A percentile compares a stretch with the other conserved stretches of the same genome.
phyloP scores from a whole-genome alignment of 2,113 vertebrate genomes.

The Nyctereutes procyonoides region DNA sequence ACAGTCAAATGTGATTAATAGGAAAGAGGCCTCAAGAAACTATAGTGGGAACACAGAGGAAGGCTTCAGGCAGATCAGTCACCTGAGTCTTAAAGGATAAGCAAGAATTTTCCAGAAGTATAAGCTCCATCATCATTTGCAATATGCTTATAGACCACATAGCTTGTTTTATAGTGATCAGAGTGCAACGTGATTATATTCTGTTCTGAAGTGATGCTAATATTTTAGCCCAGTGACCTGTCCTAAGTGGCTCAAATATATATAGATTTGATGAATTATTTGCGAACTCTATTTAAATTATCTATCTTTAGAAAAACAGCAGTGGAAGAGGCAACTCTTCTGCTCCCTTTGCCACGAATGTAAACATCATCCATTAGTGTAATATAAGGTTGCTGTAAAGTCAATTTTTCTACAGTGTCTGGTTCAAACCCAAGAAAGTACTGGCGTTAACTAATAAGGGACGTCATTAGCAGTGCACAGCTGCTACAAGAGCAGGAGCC shows the following conservation, averaged over 20 bases:
- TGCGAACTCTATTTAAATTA: neutral
- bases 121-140: neutral
- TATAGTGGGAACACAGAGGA: neutral
- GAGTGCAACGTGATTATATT: neutral
- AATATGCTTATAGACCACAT: neutral
- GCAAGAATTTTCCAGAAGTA: neutral
- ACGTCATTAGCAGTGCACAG: constrained; percentile 86
- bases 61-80: neutral
- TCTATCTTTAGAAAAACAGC: constrained; percentile 4
- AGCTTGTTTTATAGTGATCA: neutral
- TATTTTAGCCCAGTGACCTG: neutral
- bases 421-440: constrained; percentile 80
- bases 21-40: neutral
- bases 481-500: constrained; percentile 83
- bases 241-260: neutral
- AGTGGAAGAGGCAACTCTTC: neutral
- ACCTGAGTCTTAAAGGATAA: neutral
- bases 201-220: neutral
- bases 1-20: neutral
- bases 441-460: constrained; percentile 80
- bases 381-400: constrained; percentile 73
- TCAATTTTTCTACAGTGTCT: constrained; percentile 74
- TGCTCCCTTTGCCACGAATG: constrained; percentile 24
- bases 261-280: neutral
- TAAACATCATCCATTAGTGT: constrained; percentile 54